phyloP scores from a whole-genome alignment of 1,140 invertebrate species.

The Lineus longissimus region DNA sequence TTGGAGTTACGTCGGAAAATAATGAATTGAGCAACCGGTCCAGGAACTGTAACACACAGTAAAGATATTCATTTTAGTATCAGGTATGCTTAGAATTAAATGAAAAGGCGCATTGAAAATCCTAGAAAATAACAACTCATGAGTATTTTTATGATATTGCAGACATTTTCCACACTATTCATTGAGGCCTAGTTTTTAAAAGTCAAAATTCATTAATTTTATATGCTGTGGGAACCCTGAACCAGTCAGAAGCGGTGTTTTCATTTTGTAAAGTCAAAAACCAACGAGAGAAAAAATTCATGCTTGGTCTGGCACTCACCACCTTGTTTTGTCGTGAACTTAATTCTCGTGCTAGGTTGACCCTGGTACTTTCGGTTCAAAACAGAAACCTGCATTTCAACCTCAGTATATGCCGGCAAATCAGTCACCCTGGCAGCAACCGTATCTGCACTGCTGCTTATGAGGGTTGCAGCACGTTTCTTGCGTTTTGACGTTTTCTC shows the following conservation, averaged over 20 bases:
- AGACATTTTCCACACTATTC: too few species aligned
- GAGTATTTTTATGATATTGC: too few species aligned
- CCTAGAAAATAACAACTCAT: too few species aligned
- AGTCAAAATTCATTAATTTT: too few species aligned
- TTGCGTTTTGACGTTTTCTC: too few species aligned
- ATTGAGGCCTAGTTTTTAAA: too few species aligned
- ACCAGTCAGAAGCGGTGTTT: too few species aligned
- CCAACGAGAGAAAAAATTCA: background rate
- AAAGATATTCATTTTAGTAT: too few species aligned
- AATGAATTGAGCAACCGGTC: constrained; percentile 78
- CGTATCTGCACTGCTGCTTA: background rate
- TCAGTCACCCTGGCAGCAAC: constrained; percentile 5
- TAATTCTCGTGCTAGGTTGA: constrained; percentile 77
- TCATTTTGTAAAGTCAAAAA: background rate
- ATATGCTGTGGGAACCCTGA: too few species aligned
- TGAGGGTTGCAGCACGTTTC: constrained; percentile 2
- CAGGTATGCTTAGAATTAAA: too few species aligned
- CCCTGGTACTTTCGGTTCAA: constrained; percentile 89
- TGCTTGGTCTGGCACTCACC: constrained; percentile 27
- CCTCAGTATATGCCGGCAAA: constrained; percentile 70
- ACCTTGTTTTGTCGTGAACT: constrained; percentile 82
- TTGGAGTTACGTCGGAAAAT: constrained; percentile 83
- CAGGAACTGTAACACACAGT: constrained; percentile 70
- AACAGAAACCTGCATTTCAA: constrained; percentile 83
- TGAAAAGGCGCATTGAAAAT: too few species aligned